Conservation (phyloP, 64 coral and sea anemone species). For the Stichodactyla mertensii region DNA sequence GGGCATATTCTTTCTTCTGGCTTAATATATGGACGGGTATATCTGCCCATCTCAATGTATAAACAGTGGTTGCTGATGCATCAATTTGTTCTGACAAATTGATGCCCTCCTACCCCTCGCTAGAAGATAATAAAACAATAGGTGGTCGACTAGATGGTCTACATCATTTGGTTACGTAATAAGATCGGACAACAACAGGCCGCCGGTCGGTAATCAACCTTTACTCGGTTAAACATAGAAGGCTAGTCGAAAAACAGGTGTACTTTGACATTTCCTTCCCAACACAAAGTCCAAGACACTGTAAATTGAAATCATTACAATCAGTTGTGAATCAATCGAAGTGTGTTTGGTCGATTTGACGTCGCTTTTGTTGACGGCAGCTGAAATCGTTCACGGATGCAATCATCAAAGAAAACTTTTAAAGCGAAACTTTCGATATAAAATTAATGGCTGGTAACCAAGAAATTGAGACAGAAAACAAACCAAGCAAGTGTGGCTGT, state of each 20-base stretch:
- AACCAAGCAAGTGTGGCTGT: constrained; percentile 11
- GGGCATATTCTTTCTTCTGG: too few species aligned
- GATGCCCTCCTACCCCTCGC: too few species aligned
- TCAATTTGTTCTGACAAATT: too few species aligned
- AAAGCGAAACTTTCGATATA: not conserved
- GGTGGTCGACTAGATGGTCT: too few species aligned
- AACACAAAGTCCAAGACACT: not conserved
- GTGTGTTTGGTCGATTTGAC: not conserved
- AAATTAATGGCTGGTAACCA: not conserved
- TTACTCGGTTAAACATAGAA: not conserved
- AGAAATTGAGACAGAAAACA: not conserved
- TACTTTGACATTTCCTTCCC: not conserved
- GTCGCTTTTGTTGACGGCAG: not conserved
- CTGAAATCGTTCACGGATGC: not conserved
- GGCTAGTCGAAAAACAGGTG: not conserved
- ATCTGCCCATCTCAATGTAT: too few species aligned
- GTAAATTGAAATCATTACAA: not conserved
- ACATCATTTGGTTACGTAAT: not conserved
- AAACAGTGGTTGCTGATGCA: too few species aligned
- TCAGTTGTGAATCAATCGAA: not conserved
- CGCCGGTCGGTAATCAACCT: not conserved
- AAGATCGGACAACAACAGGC: not conserved
- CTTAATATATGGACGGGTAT: too few species aligned
- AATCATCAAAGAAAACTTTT: not conserved
- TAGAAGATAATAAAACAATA: too few species aligned